Base-by-base conservation (phyloP, 1,140 invertebrate species). In the Bombus pascuorum region DNA sequence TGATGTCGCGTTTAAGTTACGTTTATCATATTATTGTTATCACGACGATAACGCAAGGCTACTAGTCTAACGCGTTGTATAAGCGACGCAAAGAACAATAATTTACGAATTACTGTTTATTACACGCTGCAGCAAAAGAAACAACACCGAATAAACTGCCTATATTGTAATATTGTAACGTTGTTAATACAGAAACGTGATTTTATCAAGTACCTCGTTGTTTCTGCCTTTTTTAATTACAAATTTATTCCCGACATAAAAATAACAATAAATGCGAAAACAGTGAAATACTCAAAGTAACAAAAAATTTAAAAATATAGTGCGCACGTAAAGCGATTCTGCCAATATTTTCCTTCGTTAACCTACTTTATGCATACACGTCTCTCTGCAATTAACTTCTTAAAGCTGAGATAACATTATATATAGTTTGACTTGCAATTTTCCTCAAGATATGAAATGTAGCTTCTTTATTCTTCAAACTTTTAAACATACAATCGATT, bases 181-280 rank as follows among this genome's bases (percentile, higher is more conserved):
- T 90, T 91, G 77, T 90, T 91, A 72, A 90, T 91, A 91, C 89
- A 90, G 86, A 91, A 86, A 84, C 78, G n/a, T 91, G 89, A 82
- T 91, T 86, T 81, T 86, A 70, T 81, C 72, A 85, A 89, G 28
- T 77, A 78, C 5, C 12, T 65, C n/a, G 5, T 68, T 44, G 39
- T 65, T 44, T 22, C 18, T 13, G 15, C 10, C 4, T 65, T 10
- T 37, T 25, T 44, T 87, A 66, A 10, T 8, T 15, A 44, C 10
- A 44, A 6, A 10, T 65, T 34, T 39, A 53, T 53, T 53, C 1
- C 8, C 12, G 2, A 15, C 15, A 34, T 39, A 12, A 42, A 76
- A 12, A 2, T 18, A 10, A 12, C 3, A 53, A 22, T 1, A 62
- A 37, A 62, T n/a, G 12, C 4, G 12, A 13, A 12, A 62, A 62